phyloP scores from a whole-genome alignment of 2,888 invertebrate genomes.

The Melieria crassipennis region DNA sequence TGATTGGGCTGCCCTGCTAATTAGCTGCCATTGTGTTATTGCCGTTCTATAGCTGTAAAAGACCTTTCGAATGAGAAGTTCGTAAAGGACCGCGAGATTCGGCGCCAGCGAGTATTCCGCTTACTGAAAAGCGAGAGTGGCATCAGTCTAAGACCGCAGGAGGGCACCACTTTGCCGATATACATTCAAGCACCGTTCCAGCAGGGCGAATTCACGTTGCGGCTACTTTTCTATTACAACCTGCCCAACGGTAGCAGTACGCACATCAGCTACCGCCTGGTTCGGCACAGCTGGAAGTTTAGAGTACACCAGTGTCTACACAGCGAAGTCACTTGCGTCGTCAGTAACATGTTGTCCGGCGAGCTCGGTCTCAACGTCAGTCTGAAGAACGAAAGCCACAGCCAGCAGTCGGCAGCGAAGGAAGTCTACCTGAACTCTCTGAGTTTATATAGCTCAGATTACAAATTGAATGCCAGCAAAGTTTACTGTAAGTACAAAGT shows the following conservation, averaged over 20 bases:
- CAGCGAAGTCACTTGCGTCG: constrained; percentile 67
- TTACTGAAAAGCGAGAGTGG: constrained; percentile 50
- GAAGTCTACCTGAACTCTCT: constrained; percentile 61
- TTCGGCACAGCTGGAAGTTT: constrained; percentile 74
- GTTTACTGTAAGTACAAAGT: constrained; percentile 54
- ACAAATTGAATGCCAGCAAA: constrained; percentile 53
- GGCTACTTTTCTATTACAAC: constrained; percentile 80
- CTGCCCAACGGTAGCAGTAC: constrained; percentile 55
- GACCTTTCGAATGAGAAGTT: constrained; percentile 63
- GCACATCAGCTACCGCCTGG: constrained; percentile 68
- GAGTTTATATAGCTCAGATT: constrained; percentile 59
- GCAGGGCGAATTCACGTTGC: constrained; percentile 72
- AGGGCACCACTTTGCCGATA: constrained; percentile 63
- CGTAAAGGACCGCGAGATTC: constrained; percentile 64
- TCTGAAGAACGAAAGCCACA: constrained; percentile 75
- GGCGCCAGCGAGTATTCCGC: constrained; percentile 63
- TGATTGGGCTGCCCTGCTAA: background rate
- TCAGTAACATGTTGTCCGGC: constrained; percentile 68
- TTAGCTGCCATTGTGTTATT: background rate
- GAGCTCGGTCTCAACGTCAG: constrained; percentile 74
- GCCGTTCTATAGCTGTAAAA: constrained; percentile 51
- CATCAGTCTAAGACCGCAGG: constrained; percentile 58
- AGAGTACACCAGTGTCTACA: constrained; percentile 72
- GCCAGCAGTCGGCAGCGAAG: constrained; percentile 67
- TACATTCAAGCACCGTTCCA: constrained; percentile 77